Conservation (phyloP, 1,140 invertebrate genomes). For the Ganaspis sp. region DNA sequence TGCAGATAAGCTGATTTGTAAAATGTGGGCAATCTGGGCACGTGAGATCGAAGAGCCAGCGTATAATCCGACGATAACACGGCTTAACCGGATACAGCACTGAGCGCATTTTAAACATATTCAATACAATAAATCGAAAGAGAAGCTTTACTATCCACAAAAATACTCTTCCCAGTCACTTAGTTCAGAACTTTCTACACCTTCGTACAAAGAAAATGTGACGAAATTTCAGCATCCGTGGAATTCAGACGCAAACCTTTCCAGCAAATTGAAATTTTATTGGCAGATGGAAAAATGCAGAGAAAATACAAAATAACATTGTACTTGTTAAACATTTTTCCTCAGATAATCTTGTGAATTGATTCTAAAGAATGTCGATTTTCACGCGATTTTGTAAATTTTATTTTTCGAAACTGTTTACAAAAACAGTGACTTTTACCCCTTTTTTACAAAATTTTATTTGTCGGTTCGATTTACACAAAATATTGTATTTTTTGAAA, state of each 20-base stretch:
- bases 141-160: neutral
- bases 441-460: no score
- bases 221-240: neutral
- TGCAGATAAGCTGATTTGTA: conserved; percentile 5
- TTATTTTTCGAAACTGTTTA: no score
- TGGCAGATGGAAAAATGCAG: neutral
- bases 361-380: no score
- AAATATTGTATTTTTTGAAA: no score
- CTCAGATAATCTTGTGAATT: no score
- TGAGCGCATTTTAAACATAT: neutral
- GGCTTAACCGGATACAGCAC: neutral
- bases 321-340: no score
- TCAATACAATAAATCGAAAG: conserved; percentile 4
- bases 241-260: neutral
- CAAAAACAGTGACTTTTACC: no score
- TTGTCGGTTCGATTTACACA: no score
- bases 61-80: conserved; percentile 24
- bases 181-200: neutral
- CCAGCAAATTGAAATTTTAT: neutral
- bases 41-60: conserved; percentile 34
- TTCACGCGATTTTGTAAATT: no score
- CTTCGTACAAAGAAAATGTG: neutral
- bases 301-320: no score
- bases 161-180: neutral
- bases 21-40: conserved; percentile 24